These are phyloP conservation scores for Valencia hispanica DNA, from an alignment of 2,797 vertebrate species.

Conservation along the genomic window DNA sequence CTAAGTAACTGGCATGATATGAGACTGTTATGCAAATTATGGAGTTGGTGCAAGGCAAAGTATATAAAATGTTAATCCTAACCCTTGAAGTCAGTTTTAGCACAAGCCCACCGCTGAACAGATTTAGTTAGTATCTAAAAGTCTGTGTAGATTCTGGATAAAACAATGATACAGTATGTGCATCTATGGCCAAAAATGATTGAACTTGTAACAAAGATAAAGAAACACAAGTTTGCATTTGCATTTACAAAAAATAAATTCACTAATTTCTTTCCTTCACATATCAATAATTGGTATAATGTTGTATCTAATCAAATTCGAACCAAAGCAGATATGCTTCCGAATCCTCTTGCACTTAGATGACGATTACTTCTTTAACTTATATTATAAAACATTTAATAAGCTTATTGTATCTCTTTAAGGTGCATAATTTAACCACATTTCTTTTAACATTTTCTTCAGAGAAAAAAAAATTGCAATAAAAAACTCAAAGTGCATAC, in stretches of 20 bases:
- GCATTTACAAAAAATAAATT: conserved; percentile 41
- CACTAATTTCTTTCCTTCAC: conserved; percentile 30
- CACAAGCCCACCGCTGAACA: conserved; percentile 41
- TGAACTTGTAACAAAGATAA: conserved; percentile 33
- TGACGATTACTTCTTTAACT: conserved; percentile 45
- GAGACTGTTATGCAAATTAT: conserved; percentile 51
- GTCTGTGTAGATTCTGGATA: conserved; percentile 43
- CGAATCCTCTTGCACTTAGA: conserved; percentile 22
- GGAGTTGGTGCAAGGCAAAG: conserved; percentile 59
- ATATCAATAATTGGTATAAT: conserved; percentile 51
- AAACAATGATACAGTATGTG: conserved; percentile 22
- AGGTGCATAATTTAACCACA: conserved; percentile 63
- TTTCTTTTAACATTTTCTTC: conserved; percentile 59
- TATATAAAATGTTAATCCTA: conserved; percentile 43
- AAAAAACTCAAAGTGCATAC: conserved; percentile 74
- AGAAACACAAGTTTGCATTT: conserved; percentile 28
- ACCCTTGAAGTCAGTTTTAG: conserved; percentile 34
- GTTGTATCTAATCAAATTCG: conserved; percentile 31
- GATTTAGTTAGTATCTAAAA: conserved; percentile 31
- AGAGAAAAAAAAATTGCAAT: conserved; percentile 54
- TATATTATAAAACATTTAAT: conserved; percentile 48
- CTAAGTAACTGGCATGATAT: conserved; percentile 42
- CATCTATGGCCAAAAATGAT: conserved; percentile 5
- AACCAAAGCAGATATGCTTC: conserved; percentile 1
- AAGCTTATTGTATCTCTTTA: conserved; percentile 49